Evolutionary conservation across 2,888 invertebrate species (phyloP).

Genomic region (Melinaea menophilus): DNA sequence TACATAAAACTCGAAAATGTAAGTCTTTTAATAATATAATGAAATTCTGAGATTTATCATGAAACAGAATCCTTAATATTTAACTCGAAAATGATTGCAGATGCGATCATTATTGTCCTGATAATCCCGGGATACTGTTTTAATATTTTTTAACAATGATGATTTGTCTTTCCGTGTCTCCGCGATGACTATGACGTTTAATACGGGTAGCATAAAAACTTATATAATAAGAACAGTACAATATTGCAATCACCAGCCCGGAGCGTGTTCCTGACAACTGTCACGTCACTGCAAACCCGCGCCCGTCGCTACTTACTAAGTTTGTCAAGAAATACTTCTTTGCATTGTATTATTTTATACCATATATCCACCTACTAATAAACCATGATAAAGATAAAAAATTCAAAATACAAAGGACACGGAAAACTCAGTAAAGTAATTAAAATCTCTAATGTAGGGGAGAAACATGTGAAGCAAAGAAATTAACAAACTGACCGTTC

Average conservation of each 20-base stretch:
- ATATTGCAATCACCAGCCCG: slow-evolving; percentile 15
- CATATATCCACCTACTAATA: not conserved
- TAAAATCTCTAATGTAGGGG: not conserved
- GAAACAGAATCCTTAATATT: too few relatives aligned
- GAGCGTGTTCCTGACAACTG: slow-evolving; percentile 31
- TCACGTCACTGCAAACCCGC: slow-evolving; percentile 25
- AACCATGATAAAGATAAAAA: too few relatives aligned
- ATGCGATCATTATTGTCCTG: too few relatives aligned
- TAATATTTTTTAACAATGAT: not conserved
- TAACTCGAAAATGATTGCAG: too few relatives aligned
- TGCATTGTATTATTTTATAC: not conserved
- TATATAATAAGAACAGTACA: slow-evolving; percentile 8
- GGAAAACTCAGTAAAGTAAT: too few relatives aligned
- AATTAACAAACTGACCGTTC: slow-evolving; percentile 6
- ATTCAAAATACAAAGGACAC: too few relatives aligned
- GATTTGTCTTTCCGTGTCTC: not conserved
- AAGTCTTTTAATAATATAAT: not conserved
- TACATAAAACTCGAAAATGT: slow-evolving; percentile 1
- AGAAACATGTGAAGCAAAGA: slow-evolving; percentile 37
- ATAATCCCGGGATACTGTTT: too few relatives aligned
- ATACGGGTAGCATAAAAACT: slow-evolving; percentile 3
- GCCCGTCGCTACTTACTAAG: not conserved
- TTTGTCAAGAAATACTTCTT: slow-evolving; percentile 7
- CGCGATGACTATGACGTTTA: slow-evolving; percentile 1
- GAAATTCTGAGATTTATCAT: not conserved